These are phyloP conservation scores for Athrips mouffetella DNA, from an alignment of 2,888 invertebrate species.

Conservation along the genomic window DNA sequence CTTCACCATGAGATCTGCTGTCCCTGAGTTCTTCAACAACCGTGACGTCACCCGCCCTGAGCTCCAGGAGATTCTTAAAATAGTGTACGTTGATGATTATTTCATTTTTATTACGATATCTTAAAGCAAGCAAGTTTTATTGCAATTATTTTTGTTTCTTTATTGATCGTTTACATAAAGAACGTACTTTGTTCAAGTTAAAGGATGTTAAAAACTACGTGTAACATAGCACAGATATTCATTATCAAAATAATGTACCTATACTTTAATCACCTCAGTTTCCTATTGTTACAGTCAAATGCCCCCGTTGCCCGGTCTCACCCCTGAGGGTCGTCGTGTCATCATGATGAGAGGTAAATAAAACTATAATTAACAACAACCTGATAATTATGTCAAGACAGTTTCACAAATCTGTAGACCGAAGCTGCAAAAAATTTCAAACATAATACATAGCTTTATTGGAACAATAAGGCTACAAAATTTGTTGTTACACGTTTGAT, in stretches of 20 bases:
- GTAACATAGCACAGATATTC: no score
- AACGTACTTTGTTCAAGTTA: no score
- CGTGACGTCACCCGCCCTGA: slow-evolving; percentile 86
- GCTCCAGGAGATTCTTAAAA: slow-evolving; percentile 82
- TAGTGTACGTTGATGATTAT: slow-evolving; percentile 78
- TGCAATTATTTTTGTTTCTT: not conserved
- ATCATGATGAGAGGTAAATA: slow-evolving; percentile 82
- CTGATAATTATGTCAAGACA: not conserved
- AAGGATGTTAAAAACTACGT: no score
- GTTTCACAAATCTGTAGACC: no score
- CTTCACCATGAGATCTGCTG: slow-evolving; percentile 89
- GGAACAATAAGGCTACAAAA: no score
- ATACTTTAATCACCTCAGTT: no score
- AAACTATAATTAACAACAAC: not conserved
- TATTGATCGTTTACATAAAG: no score
- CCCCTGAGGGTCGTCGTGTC: slow-evolving; percentile 88
- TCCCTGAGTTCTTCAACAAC: slow-evolving; percentile 89
- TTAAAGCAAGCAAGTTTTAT: not conserved
- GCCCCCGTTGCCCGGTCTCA: slow-evolving; percentile 89
- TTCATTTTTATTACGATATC: not conserved
- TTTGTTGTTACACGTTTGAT: no score
- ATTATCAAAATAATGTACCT: no score
- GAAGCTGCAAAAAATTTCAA: no score
- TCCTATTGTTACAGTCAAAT: slow-evolving; percentile 79
- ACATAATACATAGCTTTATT: no score